These are phyloP conservation scores for Formica selysi DNA, from an alignment of 1,140 invertebrate genomes.

Conservation along the genomic window DNA sequence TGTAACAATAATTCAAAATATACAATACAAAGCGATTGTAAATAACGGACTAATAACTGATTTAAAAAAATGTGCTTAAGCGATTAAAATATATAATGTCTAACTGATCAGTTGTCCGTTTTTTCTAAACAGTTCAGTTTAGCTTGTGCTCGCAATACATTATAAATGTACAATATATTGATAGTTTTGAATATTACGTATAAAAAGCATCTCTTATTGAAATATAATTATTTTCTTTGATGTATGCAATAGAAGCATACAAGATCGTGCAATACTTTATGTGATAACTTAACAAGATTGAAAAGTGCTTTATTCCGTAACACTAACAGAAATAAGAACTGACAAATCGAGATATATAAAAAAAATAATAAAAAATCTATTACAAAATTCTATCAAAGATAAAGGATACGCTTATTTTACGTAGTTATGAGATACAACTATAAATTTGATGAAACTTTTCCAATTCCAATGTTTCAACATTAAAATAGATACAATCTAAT, in stretches of 20 bases:
- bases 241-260: not conserved
- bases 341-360: not conserved
- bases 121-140: conserved; percentile 7
- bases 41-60: conserved; percentile 48
- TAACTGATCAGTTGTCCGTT: not conserved
- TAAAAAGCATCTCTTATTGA: not conserved
- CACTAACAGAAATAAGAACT: not conserved
- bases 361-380: conserved; percentile 2
- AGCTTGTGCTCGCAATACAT: conserved; percentile 13
- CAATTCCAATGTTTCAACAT: not conserved
- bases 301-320: not conserved
- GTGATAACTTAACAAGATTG: not conserved
- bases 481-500: conserved; percentile 37
- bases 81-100: conserved; percentile 46
- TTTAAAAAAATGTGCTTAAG: conserved; percentile 60
- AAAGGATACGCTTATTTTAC: not conserved
- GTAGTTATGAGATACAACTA: not conserved
- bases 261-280: conserved; percentile 14
- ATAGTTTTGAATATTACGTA: too few relatives aligned
- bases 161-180: too few relatives aligned
- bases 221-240: not conserved
- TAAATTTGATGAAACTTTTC: not conserved
- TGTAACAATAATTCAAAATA: conserved; percentile 59
- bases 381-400: not conserved
- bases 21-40: not conserved